Base-by-base conservation (phyloP, 2,797 vertebrate species). In the Leuciscus waleckii region DNA sequence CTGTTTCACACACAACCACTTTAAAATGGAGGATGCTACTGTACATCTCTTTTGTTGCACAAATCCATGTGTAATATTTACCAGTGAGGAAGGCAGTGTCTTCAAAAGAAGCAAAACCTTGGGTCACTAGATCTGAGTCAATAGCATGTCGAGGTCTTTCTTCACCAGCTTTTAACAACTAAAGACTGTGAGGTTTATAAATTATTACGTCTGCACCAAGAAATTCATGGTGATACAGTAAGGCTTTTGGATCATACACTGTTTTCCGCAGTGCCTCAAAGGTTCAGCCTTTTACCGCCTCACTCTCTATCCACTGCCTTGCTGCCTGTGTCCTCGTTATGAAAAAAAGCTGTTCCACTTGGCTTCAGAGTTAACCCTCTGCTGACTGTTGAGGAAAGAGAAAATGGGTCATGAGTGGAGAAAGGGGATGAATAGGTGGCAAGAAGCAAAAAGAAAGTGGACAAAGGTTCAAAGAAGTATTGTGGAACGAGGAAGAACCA, bases 281-380 rank as follows among this genome's bases (percentile, higher is more conserved):
- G 70, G 63, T 77, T 81, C 71, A 86, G 81, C 81, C 70, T 85
- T 90, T 79, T 17, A 90, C 90, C 78, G 90, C 89, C 91, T 90
- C 86, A 85, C 78, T 61, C 58, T 81, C 71, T 84, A 74, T 63
- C 89, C 87, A 77, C 87, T 63, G 75, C 79, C 81, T 83, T 82
- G 46, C 84, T 83, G 84, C 86, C 83, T 54, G 82, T 90, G 77
- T 91, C 93, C 92, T 94, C 90, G 90, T 93, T 94, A 93, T 92
- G 92, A 90, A 91, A 91, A 91, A 91, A 93, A 92, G 92, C 87
- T 91, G 93, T 91, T 92, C 91, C 86, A 94, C 88, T 94, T 93
- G 92, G 92, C 92, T 91, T 85, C 83, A 75, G 86, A 90, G 87
- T 94, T 91, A 94, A 92, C 93, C 88, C 90, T 87, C 93, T 82